phyloP scores from a whole-genome alignment of 1,140 invertebrate species.

The Anastrepha obliqua region DNA sequence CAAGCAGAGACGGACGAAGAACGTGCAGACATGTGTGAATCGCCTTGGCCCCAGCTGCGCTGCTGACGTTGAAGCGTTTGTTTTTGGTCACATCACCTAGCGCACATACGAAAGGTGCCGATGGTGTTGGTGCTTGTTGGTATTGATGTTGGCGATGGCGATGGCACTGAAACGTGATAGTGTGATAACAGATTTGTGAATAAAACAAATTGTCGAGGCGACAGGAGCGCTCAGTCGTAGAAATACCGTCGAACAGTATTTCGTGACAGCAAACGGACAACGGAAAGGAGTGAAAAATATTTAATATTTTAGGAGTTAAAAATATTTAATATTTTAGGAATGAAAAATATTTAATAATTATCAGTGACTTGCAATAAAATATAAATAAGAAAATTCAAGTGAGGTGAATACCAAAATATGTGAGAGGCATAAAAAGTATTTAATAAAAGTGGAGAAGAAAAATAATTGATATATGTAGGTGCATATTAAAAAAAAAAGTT shows the following conservation, averaged over 20 bases:
- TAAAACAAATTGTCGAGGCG: not conserved
- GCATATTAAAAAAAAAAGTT: not conserved
- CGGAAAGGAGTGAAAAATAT: not conserved
- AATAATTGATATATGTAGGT: not conserved
- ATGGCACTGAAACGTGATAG: conserved; percentile 47
- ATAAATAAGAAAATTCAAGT: not conserved
- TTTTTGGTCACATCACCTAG: not conserved
- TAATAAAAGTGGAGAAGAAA: not conserved
- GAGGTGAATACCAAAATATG: not conserved
- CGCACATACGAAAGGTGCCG: conserved; percentile 27
- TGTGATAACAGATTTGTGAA: conserved; percentile 38
- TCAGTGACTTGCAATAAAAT: not conserved
- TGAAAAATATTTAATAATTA: not conserved
- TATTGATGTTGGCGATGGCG: conserved; percentile 36
- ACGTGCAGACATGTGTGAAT: conserved; percentile 34
- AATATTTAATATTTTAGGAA: not conserved
- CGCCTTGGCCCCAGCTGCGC: not conserved
- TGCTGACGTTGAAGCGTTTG: conserved; percentile 20
- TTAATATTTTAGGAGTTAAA: not conserved
- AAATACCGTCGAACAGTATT: not conserved
- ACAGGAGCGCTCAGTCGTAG: conserved; percentile 22
- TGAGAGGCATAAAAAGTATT: not conserved
- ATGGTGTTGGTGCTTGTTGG: not conserved
- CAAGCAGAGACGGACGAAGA: not conserved
- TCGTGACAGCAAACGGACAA: not conserved